Percentiles rank a stretch among this genome's conserved stretches.
These are phyloP conservation scores for Bombus confusus DNA, from an alignment of 1,140 invertebrate species.

Conservation along the genomic window DNA sequence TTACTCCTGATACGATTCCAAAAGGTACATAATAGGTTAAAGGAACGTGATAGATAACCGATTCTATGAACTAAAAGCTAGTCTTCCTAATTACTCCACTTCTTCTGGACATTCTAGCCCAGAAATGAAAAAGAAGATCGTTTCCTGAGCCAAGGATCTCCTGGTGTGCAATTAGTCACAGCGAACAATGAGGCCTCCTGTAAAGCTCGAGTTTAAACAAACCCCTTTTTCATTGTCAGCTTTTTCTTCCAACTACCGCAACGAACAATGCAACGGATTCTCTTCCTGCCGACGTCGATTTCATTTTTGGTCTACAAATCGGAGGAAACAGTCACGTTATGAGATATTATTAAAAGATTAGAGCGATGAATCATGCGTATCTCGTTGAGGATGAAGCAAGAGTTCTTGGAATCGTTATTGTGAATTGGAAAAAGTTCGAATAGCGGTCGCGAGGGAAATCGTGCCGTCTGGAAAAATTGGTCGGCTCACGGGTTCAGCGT, in stretches of 20 bases:
- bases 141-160: constrained; percentile 44
- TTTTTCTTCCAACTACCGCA: constrained; percentile 56
- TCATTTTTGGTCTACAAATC: not conserved
- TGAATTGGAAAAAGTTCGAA: not conserved
- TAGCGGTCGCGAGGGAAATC: constrained; percentile 22
- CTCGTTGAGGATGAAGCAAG: not conserved
- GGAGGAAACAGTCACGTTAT: not conserved
- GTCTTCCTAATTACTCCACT: not conserved
- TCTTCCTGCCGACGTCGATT: constrained; percentile 45
- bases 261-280: constrained; percentile 64
- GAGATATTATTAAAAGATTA: not conserved
- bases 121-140: constrained; percentile 62
- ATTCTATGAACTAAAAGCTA: not conserved
- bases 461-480: constrained; percentile 7
- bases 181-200: constrained; percentile 70
- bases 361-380: no score
- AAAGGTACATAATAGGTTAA: no score
- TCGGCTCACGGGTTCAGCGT: constrained; percentile 49
- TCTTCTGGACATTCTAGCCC: constrained; percentile 30
- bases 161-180: constrained; percentile 74
- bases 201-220: constrained; percentile 72
- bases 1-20: not conserved
- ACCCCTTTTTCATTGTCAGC: constrained; percentile 64
- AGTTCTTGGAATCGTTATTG: not conserved
- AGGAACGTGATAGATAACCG: not conserved